Conservation (phyloP, 2,113 vertebrate species). For the rat (Rattus norvegicus) region DNA sequence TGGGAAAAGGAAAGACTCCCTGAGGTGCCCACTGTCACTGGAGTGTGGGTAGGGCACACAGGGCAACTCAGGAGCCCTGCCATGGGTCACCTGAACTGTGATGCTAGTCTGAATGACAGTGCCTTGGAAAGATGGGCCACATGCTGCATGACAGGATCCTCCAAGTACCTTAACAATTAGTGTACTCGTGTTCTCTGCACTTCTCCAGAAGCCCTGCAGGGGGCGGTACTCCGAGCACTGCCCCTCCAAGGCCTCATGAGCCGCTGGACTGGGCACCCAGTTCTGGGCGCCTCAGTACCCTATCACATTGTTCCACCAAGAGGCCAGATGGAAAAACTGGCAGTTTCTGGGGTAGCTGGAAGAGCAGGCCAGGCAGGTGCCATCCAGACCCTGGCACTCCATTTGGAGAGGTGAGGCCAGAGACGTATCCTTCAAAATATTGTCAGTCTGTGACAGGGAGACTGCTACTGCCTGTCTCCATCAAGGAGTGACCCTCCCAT, state of each 20-base stretch:
- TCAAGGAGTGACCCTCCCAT: no score
- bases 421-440: neutral
- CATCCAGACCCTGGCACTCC: neutral
- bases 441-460: neutral
- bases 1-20: neutral
- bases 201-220: neutral
- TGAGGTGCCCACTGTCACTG: neutral
- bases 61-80: neutral
- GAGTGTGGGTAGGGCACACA: fast-evolving
- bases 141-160: neutral
- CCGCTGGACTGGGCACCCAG: neutral
- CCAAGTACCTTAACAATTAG: neutral
- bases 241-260: neutral
- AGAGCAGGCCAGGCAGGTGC: neutral
- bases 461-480: neutral
- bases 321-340: neutral
- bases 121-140: conserved; percentile 60
- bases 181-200: neutral
- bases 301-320: fast-evolving
- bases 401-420: no score
- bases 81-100: neutral
- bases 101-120: conserved; percentile 14
- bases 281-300: neutral
- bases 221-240: neutral
- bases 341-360: neutral